Conservation (phyloP, 2,888 invertebrate species). For the Lasius fuliginosus region DNA sequence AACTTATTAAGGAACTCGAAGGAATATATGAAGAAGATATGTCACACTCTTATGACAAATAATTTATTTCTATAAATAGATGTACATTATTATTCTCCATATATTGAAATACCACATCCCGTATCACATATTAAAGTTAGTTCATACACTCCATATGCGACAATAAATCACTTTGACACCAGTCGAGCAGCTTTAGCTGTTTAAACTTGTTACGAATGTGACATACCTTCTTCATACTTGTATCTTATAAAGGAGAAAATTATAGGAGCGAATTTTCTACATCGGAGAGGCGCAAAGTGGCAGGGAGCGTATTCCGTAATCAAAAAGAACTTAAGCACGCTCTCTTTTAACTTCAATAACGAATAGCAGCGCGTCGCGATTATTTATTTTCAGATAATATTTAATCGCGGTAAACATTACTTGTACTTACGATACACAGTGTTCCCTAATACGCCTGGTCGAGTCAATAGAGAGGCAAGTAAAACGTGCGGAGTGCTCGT, state of each 20-base stretch:
- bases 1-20: conserved; percentile 30
- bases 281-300: conserved; percentile 5
- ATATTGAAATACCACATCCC: not conserved
- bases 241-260: not conserved
- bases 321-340: conserved; percentile 17
- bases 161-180: not conserved
- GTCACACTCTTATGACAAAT: conserved; percentile 23
- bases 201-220: conserved; percentile 9
- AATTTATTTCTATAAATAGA: conserved; percentile 7
- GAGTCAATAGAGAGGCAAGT: conserved; percentile 44
- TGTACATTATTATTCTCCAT: conserved; percentile 28
- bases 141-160: not conserved
- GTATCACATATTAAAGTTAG: conserved; percentile 29
- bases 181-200: not conserved
- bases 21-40: conserved; percentile 17
- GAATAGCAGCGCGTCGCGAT: conserved; percentile 35
- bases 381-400: conserved; percentile 43
- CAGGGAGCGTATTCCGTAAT: conserved; percentile 24
- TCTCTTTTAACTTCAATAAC: conserved; percentile 40
- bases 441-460: conserved; percentile 66
- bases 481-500: conserved; percentile 17
- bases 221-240: conserved; percentile 18
- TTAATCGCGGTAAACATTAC: conserved; percentile 32
- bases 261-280: not conserved
- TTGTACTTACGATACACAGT: conserved; percentile 73